Base-by-base conservation (phyloP, 2,113 vertebrate species). In the Gulo gulo region DNA sequence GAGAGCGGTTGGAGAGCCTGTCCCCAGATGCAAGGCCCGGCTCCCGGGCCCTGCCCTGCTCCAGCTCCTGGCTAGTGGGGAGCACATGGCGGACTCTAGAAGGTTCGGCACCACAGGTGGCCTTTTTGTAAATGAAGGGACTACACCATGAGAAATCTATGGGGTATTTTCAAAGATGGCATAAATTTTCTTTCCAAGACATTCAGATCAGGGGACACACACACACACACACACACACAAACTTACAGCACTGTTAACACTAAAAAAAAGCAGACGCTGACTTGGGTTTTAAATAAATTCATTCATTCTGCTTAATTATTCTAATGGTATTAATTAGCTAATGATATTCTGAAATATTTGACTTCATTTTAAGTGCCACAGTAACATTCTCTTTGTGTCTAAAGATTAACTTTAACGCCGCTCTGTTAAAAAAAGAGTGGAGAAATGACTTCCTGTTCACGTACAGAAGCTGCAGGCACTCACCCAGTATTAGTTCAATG, bases 291-390 rank as follows among this genome's bases (percentile, higher is more conserved):
- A 86, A 98, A 84, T 55, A 94, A 63, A 94, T 74, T 24, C 7
- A 92, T 94, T 94, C 47, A 78, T 92, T 84, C 57, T 47, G 61
- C 57, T 97, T 94, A 73, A 87, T 97, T 91, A 97, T 42, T 65
- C 87, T 73, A 95, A 96, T 67, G 74, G 71, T 45, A 84, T 39
- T 92, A 95, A 94, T 94, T 65, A 92, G 67, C n/a, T 83, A 84
- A 95, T 45, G 94, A 87, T 47, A 8, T 85, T 83, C 31, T 45
- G 26, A n/a, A 12, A 4, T 39, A 88, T 92, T 94, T 83, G n/a
- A 55, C 52, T 91, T 97, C 34, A 4, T 73, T 93, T 93, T 94
- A 90, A 90, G 91, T 91, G 73, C 55, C 95, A 69, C 74, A 79
- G 7, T 92, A 96, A 96, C 39, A 42, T n/a, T 88, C 23, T 89